Base-by-base conservation (phyloP, 64 coral and sea anemone genomes). In the Acropora tenuis region DNA sequence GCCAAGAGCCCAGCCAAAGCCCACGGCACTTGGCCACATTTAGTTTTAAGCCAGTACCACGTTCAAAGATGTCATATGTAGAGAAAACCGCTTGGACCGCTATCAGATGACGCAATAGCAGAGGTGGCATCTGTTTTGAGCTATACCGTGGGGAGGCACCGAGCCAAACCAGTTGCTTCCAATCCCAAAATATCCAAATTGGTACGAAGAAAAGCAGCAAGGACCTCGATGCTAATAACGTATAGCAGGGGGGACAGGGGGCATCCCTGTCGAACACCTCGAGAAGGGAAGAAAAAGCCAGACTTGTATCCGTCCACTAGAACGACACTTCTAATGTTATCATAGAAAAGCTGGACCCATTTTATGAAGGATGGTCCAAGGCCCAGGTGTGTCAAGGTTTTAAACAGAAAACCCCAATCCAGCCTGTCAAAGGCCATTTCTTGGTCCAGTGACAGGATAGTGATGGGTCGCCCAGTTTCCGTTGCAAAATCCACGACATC, bases 351-450 rank as follows among this genome's bases (percentile, higher is more conserved):
- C 0, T 0, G 0, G 3, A 89, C 55, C 87, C 87, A 89, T 2
- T 18, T 44, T 7, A 76, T 0, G 18, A 89, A 89, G n/a, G 87
- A 89, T 0, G 87, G 87, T 52, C 87, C 55, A 58, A 89, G 50
- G 2, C 76, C 46, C 76, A 78, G 48, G 17, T 2, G 1, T 0
- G 45, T 1, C 0, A 78, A 16, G 1, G 46, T 78, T 2, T 45
- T 18, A 3, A 1, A 3, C 46, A 78, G 6, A 8, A 78, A 48
- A 15, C 2, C 3, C 46, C 76, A 90, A 3, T 94, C 88, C 1
- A 94, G 88, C 0, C 88, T 5, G 41, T 94, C 91, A 20, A 93
- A 93, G 2, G 85, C 84, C 18, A 82, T 93, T 19, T 94, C 87
- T 10, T 94, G 88, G 20, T 90, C 88, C 4, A 94, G 7, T 4